phyloP scores from a whole-genome alignment of 2,888 invertebrate species.

The Caenorhabditis wallacei region DNA sequence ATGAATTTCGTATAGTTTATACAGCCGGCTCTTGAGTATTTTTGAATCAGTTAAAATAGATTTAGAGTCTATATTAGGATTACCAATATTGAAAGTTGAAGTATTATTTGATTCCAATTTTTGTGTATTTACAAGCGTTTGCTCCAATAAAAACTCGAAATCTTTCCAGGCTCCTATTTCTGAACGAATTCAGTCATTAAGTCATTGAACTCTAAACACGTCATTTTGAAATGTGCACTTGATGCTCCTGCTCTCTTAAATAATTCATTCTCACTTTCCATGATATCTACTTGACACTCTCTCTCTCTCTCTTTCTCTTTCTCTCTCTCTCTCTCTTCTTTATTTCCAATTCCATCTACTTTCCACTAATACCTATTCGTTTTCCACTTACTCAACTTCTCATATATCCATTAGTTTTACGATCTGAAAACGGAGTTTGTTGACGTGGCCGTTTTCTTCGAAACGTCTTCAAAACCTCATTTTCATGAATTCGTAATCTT shows the following conservation, averaged over 20 bases:
- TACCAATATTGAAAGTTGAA: too few relatives aligned
- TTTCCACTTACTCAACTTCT: conserved; percentile 21
- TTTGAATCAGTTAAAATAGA: too few relatives aligned
- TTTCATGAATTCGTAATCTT: conserved; percentile 58
- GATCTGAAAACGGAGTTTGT: conserved; percentile 44
- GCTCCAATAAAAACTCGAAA: too few relatives aligned
- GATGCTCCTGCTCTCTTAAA: conserved; percentile 23
- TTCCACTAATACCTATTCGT: conserved; percentile 12
- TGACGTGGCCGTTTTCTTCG: conserved; percentile 19
- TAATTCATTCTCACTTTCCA: conserved; percentile 41
- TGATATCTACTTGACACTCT: conserved; percentile 21
- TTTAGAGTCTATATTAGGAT: too few relatives aligned
- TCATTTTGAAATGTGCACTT: conserved; percentile 15
- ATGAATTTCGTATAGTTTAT: background rate
- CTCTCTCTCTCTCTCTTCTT: background rate
- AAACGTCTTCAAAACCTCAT: conserved; percentile 37
- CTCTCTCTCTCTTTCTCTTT: conserved; percentile 2
- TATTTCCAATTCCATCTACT: background rate
- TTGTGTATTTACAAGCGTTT: too few relatives aligned
- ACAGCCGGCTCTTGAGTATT: background rate
- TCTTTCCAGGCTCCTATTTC: too few relatives aligned
- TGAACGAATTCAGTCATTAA: too few relatives aligned
- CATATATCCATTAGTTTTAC: conserved; percentile 39
- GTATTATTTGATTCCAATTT: too few relatives aligned
- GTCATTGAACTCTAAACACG: too few relatives aligned